Base-by-base conservation (phyloP, 1,140 invertebrate genomes). In the Zaprionus capensis region DNA sequence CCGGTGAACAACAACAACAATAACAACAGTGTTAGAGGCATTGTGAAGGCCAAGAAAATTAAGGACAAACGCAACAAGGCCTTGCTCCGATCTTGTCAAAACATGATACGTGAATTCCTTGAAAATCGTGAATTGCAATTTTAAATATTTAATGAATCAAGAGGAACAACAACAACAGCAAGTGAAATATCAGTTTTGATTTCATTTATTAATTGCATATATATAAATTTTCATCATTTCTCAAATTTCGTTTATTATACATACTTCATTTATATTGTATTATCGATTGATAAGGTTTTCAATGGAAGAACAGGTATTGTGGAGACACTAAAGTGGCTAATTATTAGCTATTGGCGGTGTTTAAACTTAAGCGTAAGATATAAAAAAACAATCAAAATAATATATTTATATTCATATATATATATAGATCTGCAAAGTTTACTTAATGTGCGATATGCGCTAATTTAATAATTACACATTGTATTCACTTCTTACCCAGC, bases 331-430 rank as follows among this genome's bases (percentile, higher is more conserved):
- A 71, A 84, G 85, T 88, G 84, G 84, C 84, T 88, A 88, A 88
- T 88, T 88, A 88, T 88, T 88, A 88, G 84, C 84, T 88, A 88
- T 88, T 88, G 84, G 84, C 84, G 84, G 84, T 88, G 80, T 88
- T 79, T 88, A 88, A 90, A 87, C 84, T 88, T 84, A 88, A 62
- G 57, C 63, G 61, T 85, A 87, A 15, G 63, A 57, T 73, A 86
- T 85, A 86, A 62, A 76, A 86, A 85, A 86, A 86, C 71, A 78
- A 88, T 73, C 87, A 78, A 76, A 51, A 38, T 62, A 55, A 71
- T 71, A 61, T 59, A 41, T 38, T 46, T 55, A 38, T 36, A 51
- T 49, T 28, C 36, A 14, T 70, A 4, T 44, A 64, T 38, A 55
- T 56, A 38, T 36, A 51, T 51, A 36, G 38, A 14, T 70, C 12